These are phyloP conservation scores for Lophura nycthemera DNA, from an alignment of 2,113 vertebrate species.

Conservation along the genomic window DNA sequence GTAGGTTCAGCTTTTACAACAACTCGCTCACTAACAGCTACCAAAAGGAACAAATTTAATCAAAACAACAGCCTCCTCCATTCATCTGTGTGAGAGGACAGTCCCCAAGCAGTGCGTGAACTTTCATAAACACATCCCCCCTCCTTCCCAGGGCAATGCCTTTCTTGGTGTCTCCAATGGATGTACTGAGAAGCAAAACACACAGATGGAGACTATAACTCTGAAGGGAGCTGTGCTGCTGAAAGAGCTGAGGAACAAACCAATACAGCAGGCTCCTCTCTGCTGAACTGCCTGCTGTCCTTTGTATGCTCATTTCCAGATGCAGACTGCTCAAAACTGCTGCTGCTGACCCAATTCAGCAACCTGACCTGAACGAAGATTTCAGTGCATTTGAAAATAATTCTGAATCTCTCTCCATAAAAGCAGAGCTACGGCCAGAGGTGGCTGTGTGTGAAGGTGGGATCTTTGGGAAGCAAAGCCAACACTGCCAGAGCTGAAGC, in stretches of 20 bases:
- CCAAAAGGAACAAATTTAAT: conserved; percentile 29
- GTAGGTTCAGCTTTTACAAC: conserved; percentile 25
- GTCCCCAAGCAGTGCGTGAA: background rate
- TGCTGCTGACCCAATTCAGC: background rate
- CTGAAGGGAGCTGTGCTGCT: background rate
- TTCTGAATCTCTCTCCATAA: background rate
- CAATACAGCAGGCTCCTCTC: background rate
- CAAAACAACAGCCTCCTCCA: conserved; percentile 5
- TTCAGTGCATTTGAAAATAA: accelerated
- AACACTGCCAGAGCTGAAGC: background rate
- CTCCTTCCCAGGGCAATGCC: background rate
- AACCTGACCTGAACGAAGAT: accelerated
- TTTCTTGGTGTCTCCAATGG: background rate
- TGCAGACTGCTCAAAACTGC: background rate
- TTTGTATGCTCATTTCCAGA: background rate
- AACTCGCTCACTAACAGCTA: conserved; percentile 49
- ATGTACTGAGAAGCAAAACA: background rate
- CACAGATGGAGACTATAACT: background rate
- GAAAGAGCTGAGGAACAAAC: background rate
- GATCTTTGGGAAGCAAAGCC: background rate
- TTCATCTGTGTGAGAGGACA: background rate
- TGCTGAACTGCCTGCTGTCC: background rate
- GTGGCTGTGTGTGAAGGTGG: background rate
- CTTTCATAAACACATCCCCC: background rate
- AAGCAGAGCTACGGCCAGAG: background rate